phyloP scores from a whole-genome alignment of 2,113 vertebrate species.

The Aleadryas rufinucha region DNA sequence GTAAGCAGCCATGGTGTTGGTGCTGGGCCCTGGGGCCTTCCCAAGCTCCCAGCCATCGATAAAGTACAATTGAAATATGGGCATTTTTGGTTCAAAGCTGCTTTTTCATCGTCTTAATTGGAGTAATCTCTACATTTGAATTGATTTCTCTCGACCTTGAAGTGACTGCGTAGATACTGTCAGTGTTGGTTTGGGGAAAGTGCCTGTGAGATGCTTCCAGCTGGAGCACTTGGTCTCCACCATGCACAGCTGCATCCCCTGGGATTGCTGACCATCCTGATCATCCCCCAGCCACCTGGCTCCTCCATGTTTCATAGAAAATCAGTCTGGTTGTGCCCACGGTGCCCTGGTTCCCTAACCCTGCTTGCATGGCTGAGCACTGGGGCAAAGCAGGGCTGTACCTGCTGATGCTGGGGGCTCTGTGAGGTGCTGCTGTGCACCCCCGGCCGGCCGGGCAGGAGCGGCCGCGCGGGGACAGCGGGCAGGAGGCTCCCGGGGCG shows the following conservation, averaged over 20 bases:
- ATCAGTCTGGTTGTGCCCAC: background rate
- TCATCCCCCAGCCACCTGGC: background rate
- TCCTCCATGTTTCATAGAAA: background rate
- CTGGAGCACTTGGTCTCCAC: background rate
- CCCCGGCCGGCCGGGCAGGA: background rate
- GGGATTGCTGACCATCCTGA: background rate
- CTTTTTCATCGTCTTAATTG: background rate
- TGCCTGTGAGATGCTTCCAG: background rate
- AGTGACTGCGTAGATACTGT: background rate
- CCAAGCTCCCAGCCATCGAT: background rate
- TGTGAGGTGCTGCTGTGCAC: background rate
- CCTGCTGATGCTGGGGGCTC: background rate
- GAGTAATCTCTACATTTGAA: background rate
- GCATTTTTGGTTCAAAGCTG: background rate
- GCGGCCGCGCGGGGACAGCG: background rate
- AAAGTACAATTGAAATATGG: background rate
- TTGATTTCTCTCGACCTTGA: background rate
- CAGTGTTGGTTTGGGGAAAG: background rate
- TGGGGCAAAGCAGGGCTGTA: background rate
- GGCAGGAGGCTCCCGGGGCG: background rate
- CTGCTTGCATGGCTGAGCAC: accelerated
- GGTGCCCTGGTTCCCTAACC: background rate
- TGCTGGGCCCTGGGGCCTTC: background rate
- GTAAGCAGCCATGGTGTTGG: background rate
- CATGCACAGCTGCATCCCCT: accelerated